Evolutionary conservation across 2,113 vertebrate genomes (phyloP), one percentile per base, ranked within the genome.

Genomic region (Pygoscelis adeliae): DNA sequence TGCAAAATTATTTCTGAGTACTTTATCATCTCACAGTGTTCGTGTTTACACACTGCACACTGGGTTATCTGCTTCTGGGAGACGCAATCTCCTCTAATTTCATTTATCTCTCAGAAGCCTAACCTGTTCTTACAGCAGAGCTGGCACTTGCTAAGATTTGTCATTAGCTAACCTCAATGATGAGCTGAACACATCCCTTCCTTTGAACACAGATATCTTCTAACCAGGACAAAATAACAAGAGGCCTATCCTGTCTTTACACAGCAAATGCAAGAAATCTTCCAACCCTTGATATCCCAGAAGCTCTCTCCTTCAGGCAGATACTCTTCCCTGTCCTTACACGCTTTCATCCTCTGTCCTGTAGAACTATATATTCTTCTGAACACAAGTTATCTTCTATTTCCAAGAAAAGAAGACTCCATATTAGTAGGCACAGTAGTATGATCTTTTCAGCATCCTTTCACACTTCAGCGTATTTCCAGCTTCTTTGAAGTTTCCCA

Each of bases 31-130:
- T 19, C 47, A 23, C 72, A 25, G 81, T 27, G 44, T 83, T 85
- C 76, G 88, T 93, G 92, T 80, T 96, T 61, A 89, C 95, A 95
- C 52, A 5, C 78, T 34, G 78, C 69, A 42, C 52, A 14, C 74
- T 65, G 90, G 47, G 85, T 90, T 93, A 95, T 93, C 95, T 76
- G 93, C 95, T 90, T 65, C 92, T 93, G 90, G 66, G 85, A 95
- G 96, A 94, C 84, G 79, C 87, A 65, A 94, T 89, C 93, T 91
- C 90, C 92, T 88, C 69, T 97, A 79, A 94, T 93, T 96, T 85
- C 85, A 72, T 50, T 46, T 84, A 87, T 80, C 93, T 95, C 90
- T 63, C 80, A 62, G 76, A 49, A 95, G 83, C 62, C 74, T 26
- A 83, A 85, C 87, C 87, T 83, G 87, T 80, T 90, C 87, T 52